Evolutionary conservation across 2,797 vertebrate genomes (phyloP), one percentile per base, ranked within the genome.

Genomic region (Pitangus sulphuratus): DNA sequence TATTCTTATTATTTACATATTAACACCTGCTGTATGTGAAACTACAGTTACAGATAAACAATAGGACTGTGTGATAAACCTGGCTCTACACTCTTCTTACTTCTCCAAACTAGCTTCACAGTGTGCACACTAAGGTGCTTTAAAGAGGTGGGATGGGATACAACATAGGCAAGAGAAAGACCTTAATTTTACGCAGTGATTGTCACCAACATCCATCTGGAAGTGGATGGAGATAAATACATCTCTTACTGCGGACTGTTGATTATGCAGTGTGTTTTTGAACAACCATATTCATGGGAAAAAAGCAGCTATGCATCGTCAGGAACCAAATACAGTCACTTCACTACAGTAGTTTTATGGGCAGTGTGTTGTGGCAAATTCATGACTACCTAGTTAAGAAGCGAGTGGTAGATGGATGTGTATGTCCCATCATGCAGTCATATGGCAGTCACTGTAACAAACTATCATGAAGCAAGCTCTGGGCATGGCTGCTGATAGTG

Each of bases 391-490:
- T 15, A 20, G 21, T 51, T 37, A 47, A 68, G 19, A 81, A 44
- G 22, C 15, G 37, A 74, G 31, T 35, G 50, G 11, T 25, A 53
- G 25, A 35, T n/a, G 15, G 8, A 1, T 50, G 8, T 14, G 6
- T 18, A 7, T 24, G 9, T 12, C 15, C n/a, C 58, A 21, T 40
- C 39, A 30, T 0, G 0, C 42, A 44, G 30, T 25, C 2, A 0
- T 25, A 24, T 20, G 30, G 15, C 13, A 42, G 33, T 12, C 35
- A 22, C 20, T 21, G 9, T 47, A 51, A 65, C 9, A 65, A 72
- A 19, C 5, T 20, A 6, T 33, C 12, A 12, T 4, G 7, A 50
- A 62, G 9, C 3, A 58, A 60, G 5, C 30, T 62, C 28, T 54
- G 31, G 33, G 8, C 42, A 22, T 21, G 19, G 16, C 31, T 69